Conservation (phyloP, 2,113 vertebrate genomes). For the Tinamus guttatus region DNA sequence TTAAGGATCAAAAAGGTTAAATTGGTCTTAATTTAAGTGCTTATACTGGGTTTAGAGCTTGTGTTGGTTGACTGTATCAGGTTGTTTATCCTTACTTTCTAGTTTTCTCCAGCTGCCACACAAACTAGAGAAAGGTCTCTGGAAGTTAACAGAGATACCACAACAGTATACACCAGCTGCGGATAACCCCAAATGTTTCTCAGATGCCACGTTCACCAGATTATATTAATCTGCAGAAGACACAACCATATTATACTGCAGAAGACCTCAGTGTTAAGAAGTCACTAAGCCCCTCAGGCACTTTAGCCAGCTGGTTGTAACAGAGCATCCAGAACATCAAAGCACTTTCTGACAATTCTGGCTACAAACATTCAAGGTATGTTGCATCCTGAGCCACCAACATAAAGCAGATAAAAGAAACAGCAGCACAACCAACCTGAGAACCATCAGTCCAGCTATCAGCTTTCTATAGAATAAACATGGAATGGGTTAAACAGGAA, state of each 20-base stretch:
- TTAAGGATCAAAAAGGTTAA: not conserved
- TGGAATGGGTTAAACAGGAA: rapidly evolving
- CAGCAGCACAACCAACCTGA: not conserved
- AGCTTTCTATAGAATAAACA: not conserved
- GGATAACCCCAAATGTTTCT: not conserved
- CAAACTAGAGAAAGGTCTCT: not conserved
- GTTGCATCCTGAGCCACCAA: not conserved
- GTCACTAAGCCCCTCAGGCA: not conserved
- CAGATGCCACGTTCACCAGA: not conserved
- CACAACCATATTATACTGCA: not conserved
- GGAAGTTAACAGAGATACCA: not conserved
- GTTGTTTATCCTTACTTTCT: not conserved
- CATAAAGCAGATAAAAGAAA: not conserved
- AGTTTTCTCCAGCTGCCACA: not conserved
- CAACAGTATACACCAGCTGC: not conserved
- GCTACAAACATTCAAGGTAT: not conserved
- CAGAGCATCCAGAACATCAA: not conserved
- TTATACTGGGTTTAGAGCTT: not conserved
- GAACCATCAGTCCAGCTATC: rapidly evolving
- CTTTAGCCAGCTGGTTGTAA: not conserved
- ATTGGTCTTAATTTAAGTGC: not conserved
- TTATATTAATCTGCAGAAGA: not conserved
- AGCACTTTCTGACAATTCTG: not conserved
- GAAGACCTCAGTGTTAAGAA: not conserved
- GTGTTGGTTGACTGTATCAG: not conserved